phyloP scores from a whole-genome alignment of 2,888 invertebrate species.

The Phalera bucephala region DNA sequence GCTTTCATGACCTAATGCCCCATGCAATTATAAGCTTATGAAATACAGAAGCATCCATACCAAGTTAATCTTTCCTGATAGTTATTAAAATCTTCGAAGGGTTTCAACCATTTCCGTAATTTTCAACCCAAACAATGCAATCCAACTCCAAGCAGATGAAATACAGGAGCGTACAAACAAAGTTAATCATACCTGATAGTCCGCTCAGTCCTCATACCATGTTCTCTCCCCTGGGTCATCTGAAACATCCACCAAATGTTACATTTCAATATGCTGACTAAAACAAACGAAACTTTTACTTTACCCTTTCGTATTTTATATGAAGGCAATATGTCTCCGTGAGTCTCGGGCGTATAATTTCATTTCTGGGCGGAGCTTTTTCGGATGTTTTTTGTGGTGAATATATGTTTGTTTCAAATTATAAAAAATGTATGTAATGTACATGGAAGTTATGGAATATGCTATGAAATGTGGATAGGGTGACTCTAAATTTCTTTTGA shows the following conservation, averaged over 20 bases:
- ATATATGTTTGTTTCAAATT: neutral
- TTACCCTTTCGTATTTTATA: conserved; percentile 52
- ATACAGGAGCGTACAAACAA: too few relatives aligned
- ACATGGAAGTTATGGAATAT: too few relatives aligned
- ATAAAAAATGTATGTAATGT: neutral
- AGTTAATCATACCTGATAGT: conserved; percentile 25
- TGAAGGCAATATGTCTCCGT: conserved; percentile 47
- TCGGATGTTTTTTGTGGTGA: neutral
- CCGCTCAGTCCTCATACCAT: conserved; percentile 37
- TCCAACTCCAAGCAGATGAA: too few relatives aligned
- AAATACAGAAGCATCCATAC: too few relatives aligned
- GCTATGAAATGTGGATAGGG: too few relatives aligned
- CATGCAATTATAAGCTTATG: too few relatives aligned
- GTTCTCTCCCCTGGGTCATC: conserved; percentile 47
- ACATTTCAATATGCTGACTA: conserved; percentile 75
- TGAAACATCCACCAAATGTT: conserved; percentile 70
- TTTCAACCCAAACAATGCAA: too few relatives aligned
- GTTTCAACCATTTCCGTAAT: too few relatives aligned
- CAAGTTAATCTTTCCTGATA: too few relatives aligned
- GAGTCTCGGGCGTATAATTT: conserved; percentile 22
- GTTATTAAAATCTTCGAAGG: too few relatives aligned
- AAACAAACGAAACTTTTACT: conserved; percentile 60
- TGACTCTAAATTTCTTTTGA: too few relatives aligned
- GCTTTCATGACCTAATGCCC: too few relatives aligned
- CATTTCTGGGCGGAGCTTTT: conserved; percentile 20